Evolutionary conservation across 23 tunicate species (phyloP).

Genomic region (Ciona savignyi): DNA sequence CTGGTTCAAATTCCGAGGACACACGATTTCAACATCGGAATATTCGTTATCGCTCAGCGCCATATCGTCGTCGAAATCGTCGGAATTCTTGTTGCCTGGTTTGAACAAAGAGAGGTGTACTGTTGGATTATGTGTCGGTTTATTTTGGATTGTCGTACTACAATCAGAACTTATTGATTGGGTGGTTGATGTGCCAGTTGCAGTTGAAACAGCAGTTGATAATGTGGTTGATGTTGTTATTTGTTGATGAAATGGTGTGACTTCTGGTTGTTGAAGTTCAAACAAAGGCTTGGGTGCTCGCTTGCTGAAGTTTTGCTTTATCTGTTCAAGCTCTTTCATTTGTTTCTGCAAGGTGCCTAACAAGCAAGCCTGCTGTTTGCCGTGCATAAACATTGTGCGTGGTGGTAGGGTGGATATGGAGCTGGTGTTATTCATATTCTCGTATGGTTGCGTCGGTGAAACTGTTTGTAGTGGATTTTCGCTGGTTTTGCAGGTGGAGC

Average conservation of each 20-base stretch:
- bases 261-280: not conserved
- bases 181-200: not conserved
- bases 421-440: not conserved
- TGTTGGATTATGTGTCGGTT: not conserved
- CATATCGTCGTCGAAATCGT: slow-evolving; percentile 16
- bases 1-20: slow-evolving; percentile 43
- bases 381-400: slow-evolving; percentile 18
- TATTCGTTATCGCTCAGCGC: slow-evolving; percentile 66
- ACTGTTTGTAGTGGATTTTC: not conserved
- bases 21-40: slow-evolving; percentile 66
- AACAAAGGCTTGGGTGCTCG: not conserved
- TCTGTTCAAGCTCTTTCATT: slow-evolving; percentile 66
- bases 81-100: slow-evolving; percentile 12
- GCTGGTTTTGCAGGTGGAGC: slow-evolving; percentile 8
- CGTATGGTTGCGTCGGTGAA: not conserved
- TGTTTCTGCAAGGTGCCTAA: slow-evolving; percentile 53
- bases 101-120: slow-evolving; percentile 58
- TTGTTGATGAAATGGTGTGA: no score
- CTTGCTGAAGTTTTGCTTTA: slow-evolving; percentile 44
- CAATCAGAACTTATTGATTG: not conserved
- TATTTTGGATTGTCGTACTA: not conserved
- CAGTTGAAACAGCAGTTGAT: not conserved
- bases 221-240: not conserved
- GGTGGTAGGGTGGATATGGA: slow-evolving; percentile 1
- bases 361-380: slow-evolving; percentile 29